A percentile compares a stretch with the other conserved stretches of the same genome.
These are phyloP conservation scores for Catharus minimus DNA, from an alignment of 2,113 vertebrate genomes.

Conservation along the genomic window DNA sequence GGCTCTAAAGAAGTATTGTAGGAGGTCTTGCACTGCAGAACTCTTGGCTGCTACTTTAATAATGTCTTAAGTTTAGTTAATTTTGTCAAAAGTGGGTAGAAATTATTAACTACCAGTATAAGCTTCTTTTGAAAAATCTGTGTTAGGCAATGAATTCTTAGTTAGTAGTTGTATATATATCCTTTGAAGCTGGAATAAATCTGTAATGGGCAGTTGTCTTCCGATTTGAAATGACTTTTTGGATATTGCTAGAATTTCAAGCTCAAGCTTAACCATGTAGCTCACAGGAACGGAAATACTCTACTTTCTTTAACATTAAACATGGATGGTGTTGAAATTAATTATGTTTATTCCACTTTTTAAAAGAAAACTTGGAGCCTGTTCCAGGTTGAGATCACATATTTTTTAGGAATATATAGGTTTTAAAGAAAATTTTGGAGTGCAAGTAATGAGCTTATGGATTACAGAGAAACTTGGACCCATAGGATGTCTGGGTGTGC, in stretches of 20 bases:
- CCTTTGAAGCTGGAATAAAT: background rate
- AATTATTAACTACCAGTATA: background rate
- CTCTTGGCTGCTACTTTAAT: background rate
- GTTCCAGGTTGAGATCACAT: conserved; percentile 43
- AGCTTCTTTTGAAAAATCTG: background rate
- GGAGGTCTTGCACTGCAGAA: background rate
- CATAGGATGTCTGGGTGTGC: background rate
- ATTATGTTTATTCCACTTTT: conserved; percentile 63
- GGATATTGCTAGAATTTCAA: background rate
- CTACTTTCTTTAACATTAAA: conserved; percentile 54
- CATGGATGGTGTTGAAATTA: conserved; percentile 35
- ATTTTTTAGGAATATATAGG: conserved; percentile 36
- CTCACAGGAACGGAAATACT: conserved; percentile 3
- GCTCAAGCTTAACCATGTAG: background rate
- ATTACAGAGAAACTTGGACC: background rate
- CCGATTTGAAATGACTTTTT: conserved; percentile 11
- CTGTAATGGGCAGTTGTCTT: background rate
- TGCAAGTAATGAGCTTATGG: conserved; percentile 18
- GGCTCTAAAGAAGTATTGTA: background rate
- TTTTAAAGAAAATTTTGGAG: conserved; percentile 54
- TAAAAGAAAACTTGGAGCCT: conserved; percentile 57
- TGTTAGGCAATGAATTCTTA: background rate
- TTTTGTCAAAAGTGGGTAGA: background rate
- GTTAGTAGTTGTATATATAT: background rate
- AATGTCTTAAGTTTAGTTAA: background rate